Evolutionary conservation across 2,888 invertebrate species (phyloP).

Genomic region (Syrista parreyssii): DNA sequence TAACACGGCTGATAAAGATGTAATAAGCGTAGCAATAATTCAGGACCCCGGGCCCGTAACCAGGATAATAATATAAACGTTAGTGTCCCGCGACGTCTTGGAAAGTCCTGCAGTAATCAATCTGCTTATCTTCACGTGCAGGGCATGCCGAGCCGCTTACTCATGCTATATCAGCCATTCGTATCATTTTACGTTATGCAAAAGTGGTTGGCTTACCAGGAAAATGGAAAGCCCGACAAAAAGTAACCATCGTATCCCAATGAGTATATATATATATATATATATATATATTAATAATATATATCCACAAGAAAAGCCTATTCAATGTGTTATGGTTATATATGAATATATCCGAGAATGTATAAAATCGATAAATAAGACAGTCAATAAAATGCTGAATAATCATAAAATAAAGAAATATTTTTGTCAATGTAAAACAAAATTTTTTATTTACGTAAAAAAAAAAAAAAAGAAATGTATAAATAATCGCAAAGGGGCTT

Average conservation of each 20-base stretch:
- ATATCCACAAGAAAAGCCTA: background rate
- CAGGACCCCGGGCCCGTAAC: background rate
- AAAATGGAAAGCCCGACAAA: background rate
- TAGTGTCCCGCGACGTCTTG: background rate
- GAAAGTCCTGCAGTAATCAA: background rate
- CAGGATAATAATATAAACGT: background rate
- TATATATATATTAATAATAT: no score
- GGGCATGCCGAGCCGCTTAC: background rate
- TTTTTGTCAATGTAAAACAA: slow-evolving; percentile 1
- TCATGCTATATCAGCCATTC: background rate
- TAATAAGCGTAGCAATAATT: background rate
- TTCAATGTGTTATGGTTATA: background rate
- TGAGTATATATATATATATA: background rate
- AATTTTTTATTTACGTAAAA: background rate
- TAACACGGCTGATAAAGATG: background rate
- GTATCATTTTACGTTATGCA: background rate
- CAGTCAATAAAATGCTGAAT: slow-evolving; percentile 12
- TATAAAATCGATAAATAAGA: background rate
- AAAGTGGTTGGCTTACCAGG: background rate
- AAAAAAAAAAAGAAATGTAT: slow-evolving; percentile 2
- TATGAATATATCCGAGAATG: background rate
- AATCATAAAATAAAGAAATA: slow-evolving; percentile 17
- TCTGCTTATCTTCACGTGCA: background rate
- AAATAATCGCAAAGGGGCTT: no score
- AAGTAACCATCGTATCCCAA: background rate